A percentile compares a stretch with the other conserved stretches of the same genome.
Evolutionary conservation across 2,113 vertebrate genomes (phyloP).

Genomic region (Thunnus thynnus): DNA sequence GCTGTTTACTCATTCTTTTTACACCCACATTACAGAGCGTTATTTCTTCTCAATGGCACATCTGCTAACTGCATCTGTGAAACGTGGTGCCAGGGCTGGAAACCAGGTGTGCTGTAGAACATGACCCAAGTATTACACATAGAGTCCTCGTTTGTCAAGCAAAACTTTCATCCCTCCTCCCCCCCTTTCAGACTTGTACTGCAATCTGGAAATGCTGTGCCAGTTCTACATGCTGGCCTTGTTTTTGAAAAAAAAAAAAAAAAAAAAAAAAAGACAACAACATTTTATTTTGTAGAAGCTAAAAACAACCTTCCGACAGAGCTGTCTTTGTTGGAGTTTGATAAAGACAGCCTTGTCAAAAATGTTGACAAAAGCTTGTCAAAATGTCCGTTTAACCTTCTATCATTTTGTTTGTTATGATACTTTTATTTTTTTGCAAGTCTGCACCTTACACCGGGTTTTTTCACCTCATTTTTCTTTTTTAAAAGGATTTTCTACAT

Average conservation of each 20-base stretch:
- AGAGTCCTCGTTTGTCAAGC: slow-evolving; percentile 34
- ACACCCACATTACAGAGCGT: slow-evolving; percentile 36
- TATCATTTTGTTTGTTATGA: neutral
- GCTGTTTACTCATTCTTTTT: slow-evolving; percentile 62
- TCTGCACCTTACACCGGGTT: neutral
- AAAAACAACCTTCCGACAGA: neutral
- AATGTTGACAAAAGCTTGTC: neutral
- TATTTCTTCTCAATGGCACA: slow-evolving; percentile 62
- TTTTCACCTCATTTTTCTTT: neutral
- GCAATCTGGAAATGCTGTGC: neutral
- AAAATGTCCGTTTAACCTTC: slow-evolving; percentile 11
- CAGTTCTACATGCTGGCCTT: slow-evolving; percentile 8
- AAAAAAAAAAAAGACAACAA: no score
- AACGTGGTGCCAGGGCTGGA: slow-evolving; percentile 46
- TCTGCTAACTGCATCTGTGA: slow-evolving; percentile 68
- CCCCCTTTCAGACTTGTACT: slow-evolving; percentile 6
- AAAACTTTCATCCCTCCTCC: slow-evolving; percentile 4
- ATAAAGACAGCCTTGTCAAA: neutral
- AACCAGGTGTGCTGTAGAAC: slow-evolving; percentile 71
- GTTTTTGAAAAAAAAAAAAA: slow-evolving; percentile 1
- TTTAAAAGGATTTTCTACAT: neutral
- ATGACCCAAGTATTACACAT: slow-evolving; percentile 52
- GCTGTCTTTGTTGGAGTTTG: neutral
- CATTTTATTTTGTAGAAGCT: neutral
- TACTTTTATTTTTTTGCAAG: no score